phyloP scores from a whole-genome alignment of 2,797 vertebrate species.

The Pampus argenteus region DNA sequence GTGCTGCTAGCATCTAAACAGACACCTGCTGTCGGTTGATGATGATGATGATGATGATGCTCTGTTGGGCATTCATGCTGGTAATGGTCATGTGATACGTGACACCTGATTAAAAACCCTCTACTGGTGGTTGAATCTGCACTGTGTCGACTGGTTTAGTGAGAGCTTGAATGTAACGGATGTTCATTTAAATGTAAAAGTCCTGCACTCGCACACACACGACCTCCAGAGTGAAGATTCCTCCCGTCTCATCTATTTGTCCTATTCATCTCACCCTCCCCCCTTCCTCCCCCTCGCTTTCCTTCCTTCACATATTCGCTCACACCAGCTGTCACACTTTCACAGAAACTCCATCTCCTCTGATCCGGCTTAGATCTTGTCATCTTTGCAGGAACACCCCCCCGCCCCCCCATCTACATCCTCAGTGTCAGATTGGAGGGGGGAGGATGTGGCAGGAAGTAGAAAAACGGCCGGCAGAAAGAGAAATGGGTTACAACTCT shows the following conservation, averaged over 20 bases:
- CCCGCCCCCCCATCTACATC: constrained; percentile 7
- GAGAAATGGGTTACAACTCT: constrained; percentile 7
- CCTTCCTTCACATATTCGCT: constrained; percentile 53
- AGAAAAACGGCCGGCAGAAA: neutral
- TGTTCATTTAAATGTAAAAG: too few relatives aligned
- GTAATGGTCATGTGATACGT: too few relatives aligned
- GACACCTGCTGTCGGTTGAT: too few relatives aligned
- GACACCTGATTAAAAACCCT: too few relatives aligned
- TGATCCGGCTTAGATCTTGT: constrained; percentile 71
- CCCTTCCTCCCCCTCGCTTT: neutral
- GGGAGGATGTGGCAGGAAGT: constrained; percentile 13
- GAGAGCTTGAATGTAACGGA: too few relatives aligned
- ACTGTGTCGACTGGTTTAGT: too few relatives aligned
- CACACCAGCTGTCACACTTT: constrained; percentile 78
- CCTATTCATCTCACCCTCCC: constrained; percentile 27
- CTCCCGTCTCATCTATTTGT: constrained; percentile 77
- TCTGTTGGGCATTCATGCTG: too few relatives aligned
- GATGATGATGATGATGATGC: too few relatives aligned
- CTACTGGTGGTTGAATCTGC: too few relatives aligned
- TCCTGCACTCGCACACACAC: too few relatives aligned
- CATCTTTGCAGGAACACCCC: constrained; percentile 71
- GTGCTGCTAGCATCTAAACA: too few relatives aligned
- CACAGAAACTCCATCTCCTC: constrained; percentile 72
- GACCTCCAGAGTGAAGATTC: constrained; percentile 65
- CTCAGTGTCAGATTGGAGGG: constrained; percentile 35